Conservation (phyloP, 23 tunicate genomes). For the Clavelina lepadiformis region DNA sequence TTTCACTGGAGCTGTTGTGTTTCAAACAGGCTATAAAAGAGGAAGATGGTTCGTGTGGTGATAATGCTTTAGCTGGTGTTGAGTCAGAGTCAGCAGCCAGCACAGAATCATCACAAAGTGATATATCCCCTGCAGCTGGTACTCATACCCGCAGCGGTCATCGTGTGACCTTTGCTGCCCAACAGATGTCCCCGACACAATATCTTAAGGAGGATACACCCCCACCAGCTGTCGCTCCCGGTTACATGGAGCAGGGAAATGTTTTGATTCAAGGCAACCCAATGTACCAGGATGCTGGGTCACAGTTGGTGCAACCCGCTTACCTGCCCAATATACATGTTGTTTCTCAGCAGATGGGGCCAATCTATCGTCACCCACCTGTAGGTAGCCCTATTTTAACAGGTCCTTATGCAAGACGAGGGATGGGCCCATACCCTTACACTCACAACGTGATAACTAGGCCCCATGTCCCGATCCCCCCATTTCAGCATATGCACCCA, state of each 20-base stretch:
- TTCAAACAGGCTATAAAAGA: constrained; percentile 37
- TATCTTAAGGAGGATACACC: constrained; percentile 39
- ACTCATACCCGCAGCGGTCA: constrained; percentile 36
- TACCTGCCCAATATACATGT: constrained; percentile 17
- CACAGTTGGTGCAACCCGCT: constrained; percentile 9
- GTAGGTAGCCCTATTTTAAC: constrained; percentile 26
- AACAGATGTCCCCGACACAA: constrained; percentile 44
- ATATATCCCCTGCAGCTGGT: constrained; percentile 26
- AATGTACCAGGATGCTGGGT: constrained; percentile 11
- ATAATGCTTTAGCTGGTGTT: background rate
- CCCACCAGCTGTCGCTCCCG: constrained; percentile 26
- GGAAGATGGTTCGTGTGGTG: constrained; percentile 33
- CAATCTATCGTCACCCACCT: constrained; percentile 44
- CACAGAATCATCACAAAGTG: constrained; percentile 48
- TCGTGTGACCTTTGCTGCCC: constrained; percentile 57
- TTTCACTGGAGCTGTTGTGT: no score
- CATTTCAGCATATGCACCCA: constrained; percentile 28
- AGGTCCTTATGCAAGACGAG: constrained; percentile 33
- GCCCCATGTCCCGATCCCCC: constrained; percentile 16
- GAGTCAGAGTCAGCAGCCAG: constrained; percentile 32
- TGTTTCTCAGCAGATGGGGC: constrained; percentile 34
- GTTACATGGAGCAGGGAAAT: constrained; percentile 20
- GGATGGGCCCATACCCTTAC: constrained; percentile 26
- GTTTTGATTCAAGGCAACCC: constrained; percentile 13
- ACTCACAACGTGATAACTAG: constrained; percentile 32